Evolutionary conservation across 2,797 vertebrate species (phyloP), one percentile per base, ranked within the genome.

Genomic region (Lepilemur ruficaudatus): DNA sequence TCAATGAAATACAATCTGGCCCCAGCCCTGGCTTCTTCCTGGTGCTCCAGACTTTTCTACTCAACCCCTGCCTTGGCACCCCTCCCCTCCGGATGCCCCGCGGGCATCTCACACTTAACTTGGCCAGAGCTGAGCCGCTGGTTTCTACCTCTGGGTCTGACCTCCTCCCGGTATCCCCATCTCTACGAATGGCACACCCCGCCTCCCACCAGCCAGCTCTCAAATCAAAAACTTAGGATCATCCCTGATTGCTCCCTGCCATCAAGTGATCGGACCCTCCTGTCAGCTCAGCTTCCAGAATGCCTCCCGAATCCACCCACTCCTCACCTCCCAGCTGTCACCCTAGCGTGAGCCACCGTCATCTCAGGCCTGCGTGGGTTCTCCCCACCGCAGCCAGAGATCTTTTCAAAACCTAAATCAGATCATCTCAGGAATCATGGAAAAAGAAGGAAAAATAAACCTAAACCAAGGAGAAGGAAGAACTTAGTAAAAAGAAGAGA

Each of bases 361-460:
- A 14, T n/a, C 57, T 84, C 73, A 23, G 4, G 30, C 15, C 52
- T 14, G 1, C 4, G 18, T 57, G 41, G 7, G 0, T 25, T 38
- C 63, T 52, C 32, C 50, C 52, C 67, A 81, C 0, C 0, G 67
- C 13, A 59, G 52, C 43, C 65, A 43, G n/a, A 0, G 17, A 41
- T 50, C 76, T 70, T 59, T 86, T 17, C 30, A 28, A 73, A 96
- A 38, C 41, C 59, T 91, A 50, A 30, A 52, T 75, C 38, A 80
- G 55, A 22, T 32, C 50, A 52, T 43, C 50, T 35, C 38, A 50
- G 86, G 32, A 57, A 23, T 38, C 12, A 25, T 67, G 22, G 22
- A 30, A 65, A 91, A 41, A 69, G 2, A 63, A 43, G 75, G 73
- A 57, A 67, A 57, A 67, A 80, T 38, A 80, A 38, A 41, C 7